Percentiles rank a stretch among this genome's conserved stretches.
Evolutionary conservation across 1,140 invertebrate species (phyloP).

Genomic region (Diuraphis noxia): DNA sequence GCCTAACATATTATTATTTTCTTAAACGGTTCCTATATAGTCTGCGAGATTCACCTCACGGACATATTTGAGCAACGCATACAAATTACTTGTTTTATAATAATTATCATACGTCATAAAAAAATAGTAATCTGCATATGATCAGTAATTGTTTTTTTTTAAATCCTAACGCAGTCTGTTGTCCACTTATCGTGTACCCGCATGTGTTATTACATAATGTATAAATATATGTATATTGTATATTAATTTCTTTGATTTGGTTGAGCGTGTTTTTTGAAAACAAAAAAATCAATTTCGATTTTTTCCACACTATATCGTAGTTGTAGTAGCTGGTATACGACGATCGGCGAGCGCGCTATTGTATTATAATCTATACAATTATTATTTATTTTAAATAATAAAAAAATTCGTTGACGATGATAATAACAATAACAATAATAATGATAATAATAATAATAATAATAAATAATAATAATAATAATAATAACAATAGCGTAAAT

Average conservation of each 20-base stretch:
- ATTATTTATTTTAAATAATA: neutral
- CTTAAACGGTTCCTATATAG: neutral
- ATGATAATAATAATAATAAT: neutral
- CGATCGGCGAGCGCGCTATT: neutral
- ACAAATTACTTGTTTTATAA: neutral
- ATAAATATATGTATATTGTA: too few species aligned
- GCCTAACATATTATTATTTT: neutral
- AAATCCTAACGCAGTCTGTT: neutral
- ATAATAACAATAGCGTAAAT: neutral
- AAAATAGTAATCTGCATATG: neutral
- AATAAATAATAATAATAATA: too few species aligned
- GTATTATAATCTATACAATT: neutral
- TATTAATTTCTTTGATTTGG: too few species aligned
- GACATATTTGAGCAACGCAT: neutral
- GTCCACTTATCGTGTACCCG: too few species aligned
- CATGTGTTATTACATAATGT: too few species aligned
- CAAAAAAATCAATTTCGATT: too few species aligned
- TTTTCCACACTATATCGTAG: too few species aligned
- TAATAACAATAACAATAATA: neutral
- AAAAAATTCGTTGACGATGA: too few species aligned
- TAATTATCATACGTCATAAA: neutral
- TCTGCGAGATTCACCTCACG: neutral
- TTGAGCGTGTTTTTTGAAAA: too few species aligned
- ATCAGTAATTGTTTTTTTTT: neutral
- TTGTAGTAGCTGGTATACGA: neutral